Conservation (phyloP, 1,140 invertebrate species). For the Sesamia nonagrioides region DNA sequence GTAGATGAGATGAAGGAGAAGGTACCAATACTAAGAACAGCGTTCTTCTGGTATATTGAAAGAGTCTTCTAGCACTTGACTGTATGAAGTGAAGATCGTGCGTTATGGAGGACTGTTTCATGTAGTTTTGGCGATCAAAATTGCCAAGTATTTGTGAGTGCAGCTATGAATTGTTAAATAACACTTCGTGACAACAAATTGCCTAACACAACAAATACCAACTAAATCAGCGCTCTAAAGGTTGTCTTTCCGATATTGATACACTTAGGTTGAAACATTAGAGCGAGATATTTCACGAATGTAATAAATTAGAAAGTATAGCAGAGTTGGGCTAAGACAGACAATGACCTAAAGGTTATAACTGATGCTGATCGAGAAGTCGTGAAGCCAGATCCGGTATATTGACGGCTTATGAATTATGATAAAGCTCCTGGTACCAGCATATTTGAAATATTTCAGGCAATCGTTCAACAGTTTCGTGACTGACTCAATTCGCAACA, state of each 20-base stretch:
- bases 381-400: neutral
- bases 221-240: neutral
- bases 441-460: conserved; percentile 5
- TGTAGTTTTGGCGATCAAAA: too few relatives aligned
- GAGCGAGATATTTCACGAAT: conserved; percentile 20
- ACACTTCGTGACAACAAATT: neutral
- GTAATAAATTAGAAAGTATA: conserved; percentile 37
- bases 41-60: too few relatives aligned
- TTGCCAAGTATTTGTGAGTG: neutral
- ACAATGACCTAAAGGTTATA: conserved; percentile 19
- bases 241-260: neutral
- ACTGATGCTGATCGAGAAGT: conserved; percentile 8
- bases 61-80: too few relatives aligned
- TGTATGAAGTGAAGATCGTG: too few relatives aligned
- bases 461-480: neutral
- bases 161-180: neutral
- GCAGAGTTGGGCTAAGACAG: neutral
- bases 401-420: conserved; percentile 6
- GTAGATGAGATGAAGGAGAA: too few relatives aligned
- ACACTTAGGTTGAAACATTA: neutral
- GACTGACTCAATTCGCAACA: neutral
- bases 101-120: too few relatives aligned
- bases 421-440: conserved; percentile 1
- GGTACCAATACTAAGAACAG: too few relatives aligned
- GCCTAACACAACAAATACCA: neutral